Evolutionary conservation across 2,113 vertebrate genomes (phyloP).

Genomic region (Cyanoderma ruficeps): DNA sequence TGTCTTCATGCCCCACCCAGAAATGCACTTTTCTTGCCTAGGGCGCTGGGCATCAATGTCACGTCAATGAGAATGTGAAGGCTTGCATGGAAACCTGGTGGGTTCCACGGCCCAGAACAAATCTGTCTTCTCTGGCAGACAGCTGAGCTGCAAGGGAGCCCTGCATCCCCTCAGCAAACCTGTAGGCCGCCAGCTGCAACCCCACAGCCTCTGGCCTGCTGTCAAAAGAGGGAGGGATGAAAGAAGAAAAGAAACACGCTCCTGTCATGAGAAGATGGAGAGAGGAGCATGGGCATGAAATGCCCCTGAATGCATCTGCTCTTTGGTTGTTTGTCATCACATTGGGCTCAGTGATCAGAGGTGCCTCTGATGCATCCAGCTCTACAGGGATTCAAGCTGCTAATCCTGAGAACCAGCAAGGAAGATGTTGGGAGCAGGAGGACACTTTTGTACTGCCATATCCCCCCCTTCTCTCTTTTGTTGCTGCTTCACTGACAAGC

Average conservation of each 20-base stretch:
- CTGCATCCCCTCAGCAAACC: not conserved
- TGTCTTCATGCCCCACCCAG: not conserved
- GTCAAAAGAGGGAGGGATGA: not conserved
- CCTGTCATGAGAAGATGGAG: not conserved
- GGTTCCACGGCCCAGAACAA: not conserved
- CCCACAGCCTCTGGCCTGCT: not conserved
- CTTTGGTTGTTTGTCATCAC: not conserved
- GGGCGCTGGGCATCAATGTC: not conserved
- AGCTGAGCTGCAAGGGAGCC: not conserved
- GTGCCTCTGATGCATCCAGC: not conserved
- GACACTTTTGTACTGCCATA: not conserved
- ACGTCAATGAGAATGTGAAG: not conserved
- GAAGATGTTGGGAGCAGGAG: not conserved
- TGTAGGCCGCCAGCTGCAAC: not conserved
- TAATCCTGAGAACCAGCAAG: not conserved
- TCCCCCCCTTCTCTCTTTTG: not conserved
- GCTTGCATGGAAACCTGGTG: not conserved
- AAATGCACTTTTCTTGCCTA: not conserved
- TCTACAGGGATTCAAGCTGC: not conserved
- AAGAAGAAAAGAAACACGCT: not conserved
- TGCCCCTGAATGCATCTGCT: not conserved
- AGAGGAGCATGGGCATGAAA: not conserved
- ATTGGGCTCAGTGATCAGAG: not conserved
- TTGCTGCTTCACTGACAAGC: not conserved
- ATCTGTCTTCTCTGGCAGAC: not conserved